phyloP scores from a whole-genome alignment of 2,888 invertebrate species.

The Eristalinus aeneus region DNA sequence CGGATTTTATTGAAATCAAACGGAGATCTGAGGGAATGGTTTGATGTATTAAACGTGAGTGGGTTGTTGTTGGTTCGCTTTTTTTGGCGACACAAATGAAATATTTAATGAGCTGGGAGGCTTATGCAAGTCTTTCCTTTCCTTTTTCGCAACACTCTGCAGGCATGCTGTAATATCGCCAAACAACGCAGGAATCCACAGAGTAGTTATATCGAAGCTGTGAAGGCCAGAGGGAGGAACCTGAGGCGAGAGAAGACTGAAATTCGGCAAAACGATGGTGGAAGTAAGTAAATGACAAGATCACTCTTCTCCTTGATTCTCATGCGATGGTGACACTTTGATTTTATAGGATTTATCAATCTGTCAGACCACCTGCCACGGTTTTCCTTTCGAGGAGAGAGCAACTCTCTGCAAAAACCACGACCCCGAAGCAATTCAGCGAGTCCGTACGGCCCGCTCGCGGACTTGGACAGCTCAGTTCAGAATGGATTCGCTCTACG shows the following conservation, averaged over 20 bases:
- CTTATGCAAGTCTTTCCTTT: not conserved
- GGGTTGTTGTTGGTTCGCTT: not conserved
- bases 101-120: conserved; percentile 21
- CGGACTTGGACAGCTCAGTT: conserved; percentile 35
- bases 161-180: conserved; percentile 64
- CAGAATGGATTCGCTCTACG: conserved; percentile 56
- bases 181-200: conserved; percentile 61
- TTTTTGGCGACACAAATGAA: conserved; percentile 11
- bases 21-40: conserved; percentile 65
- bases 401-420: conserved; percentile 41
- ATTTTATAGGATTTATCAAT: conserved; percentile 56
- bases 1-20: conserved; percentile 56
- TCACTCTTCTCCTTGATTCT: not conserved
- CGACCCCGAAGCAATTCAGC: conserved; percentile 60
- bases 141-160: not conserved
- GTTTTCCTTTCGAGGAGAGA: conserved; percentile 43
- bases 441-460: conserved; percentile 56
- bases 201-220: conserved; percentile 56
- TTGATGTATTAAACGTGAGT: conserved; percentile 65
- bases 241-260: conserved; percentile 64
- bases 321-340: not conserved
- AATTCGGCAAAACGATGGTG: conserved; percentile 54
- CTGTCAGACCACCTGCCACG: conserved; percentile 63
- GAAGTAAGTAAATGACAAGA: conserved; percentile 40
- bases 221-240: conserved; percentile 62